Conservation (phyloP, 2,888 invertebrate genomes). For the Watsonalla binaria region DNA sequence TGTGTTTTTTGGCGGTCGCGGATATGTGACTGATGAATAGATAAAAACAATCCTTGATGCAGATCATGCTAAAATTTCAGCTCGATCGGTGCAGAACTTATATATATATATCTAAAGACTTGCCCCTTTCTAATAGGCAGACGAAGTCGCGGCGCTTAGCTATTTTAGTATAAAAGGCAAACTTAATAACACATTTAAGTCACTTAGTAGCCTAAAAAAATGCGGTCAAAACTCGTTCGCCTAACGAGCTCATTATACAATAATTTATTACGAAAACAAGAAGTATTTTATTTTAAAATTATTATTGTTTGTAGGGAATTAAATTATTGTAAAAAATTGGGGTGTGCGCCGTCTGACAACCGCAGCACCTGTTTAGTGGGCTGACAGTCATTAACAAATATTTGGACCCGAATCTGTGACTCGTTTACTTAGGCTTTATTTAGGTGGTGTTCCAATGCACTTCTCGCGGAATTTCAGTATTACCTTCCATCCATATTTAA, state of each 20-base stretch:
- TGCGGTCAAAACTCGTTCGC: not conserved
- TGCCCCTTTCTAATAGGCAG: too few relatives aligned
- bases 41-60: too few relatives aligned
- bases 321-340: slow-evolving; percentile 48
- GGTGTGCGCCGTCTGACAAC: slow-evolving; percentile 25
- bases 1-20: too few relatives aligned
- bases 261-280: slow-evolving; percentile 15
- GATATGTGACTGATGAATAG: too few relatives aligned
- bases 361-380: slow-evolving; percentile 42
- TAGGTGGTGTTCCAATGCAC: slow-evolving; percentile 2
- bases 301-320: slow-evolving; percentile 41
- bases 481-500: too few relatives aligned
- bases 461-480: not conserved
- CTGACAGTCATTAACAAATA: slow-evolving; percentile 44
- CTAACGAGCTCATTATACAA: not conserved
- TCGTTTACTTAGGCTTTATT: slow-evolving; percentile 17
- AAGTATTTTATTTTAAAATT: slow-evolving; percentile 44
- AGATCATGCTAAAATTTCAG: too few relatives aligned
- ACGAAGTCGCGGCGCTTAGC: too few relatives aligned
- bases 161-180: too few relatives aligned
- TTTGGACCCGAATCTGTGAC: slow-evolving; percentile 36
- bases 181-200: too few relatives aligned
- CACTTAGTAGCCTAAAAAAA: not conserved
- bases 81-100: too few relatives aligned
- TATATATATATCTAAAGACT: too few relatives aligned